Evolutionary conservation across 2,113 vertebrate species (phyloP), one percentile per base, ranked within the genome.

Genomic region (Elephas maximus): DNA sequence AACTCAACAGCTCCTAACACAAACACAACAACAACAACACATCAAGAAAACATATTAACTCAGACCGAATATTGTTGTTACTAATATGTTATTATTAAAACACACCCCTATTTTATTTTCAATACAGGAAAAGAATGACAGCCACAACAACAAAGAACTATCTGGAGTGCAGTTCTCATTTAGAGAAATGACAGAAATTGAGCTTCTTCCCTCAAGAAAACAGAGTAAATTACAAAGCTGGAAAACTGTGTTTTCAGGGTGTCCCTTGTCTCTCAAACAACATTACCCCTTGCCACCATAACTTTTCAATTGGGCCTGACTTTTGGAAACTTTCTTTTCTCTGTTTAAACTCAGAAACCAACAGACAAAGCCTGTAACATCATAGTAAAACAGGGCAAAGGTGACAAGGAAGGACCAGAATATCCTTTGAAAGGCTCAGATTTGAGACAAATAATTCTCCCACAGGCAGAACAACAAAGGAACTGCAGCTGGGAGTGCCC

Each of bases 51-150:
- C 41, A 37, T 30, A 45, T 89, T 92, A 62, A 26, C 0, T 94
- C 62, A 81, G 33, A 80, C 5, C 85, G 71, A 45, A 84, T 91
- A 45, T 41, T 60, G 12, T 94, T 94, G 21, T 2, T 48, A 30
- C 3, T 93, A 67, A 65, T 93, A 88, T n/a, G 14, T 77, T 41
- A 57, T 62, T 57, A 28, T 88, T 9, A 94, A 96, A 95, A 97
- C 21, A 71, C 3, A 77, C 2, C 26, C 6, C 21, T 91, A 48
- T 69, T 93, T 95, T 79, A 67, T 51, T 92, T 89, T 73, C 65
- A 90, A 83, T 74, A 74, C 79, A 57, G 2, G 18, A 74, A 71
- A 85, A 71, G 3, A 37, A 92, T 10, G 14, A 62, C 44, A 74
- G 60, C 57, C 5, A 33, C 28, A 30, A 76, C 3, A 76, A 74